These are phyloP conservation scores for Ecdyonurus torrentis DNA, from an alignment of 2,888 invertebrate species.

Conservation along the genomic window DNA sequence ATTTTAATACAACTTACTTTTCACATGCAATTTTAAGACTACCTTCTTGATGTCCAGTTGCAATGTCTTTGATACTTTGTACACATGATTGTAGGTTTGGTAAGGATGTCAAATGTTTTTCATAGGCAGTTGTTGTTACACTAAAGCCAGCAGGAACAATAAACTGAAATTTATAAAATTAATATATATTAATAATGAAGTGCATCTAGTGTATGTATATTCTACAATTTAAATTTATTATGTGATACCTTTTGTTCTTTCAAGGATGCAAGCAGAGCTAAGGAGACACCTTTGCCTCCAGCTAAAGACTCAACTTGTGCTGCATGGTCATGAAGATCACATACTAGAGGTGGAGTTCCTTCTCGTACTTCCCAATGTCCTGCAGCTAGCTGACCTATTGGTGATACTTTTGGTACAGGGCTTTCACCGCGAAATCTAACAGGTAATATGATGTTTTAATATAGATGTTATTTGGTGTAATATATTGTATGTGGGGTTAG, in stretches of 20 bases:
- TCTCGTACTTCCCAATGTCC: neutral
- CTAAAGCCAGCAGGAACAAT: slow-evolving; percentile 53
- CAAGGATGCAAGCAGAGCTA: slow-evolving; percentile 40
- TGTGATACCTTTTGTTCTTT: slow-evolving; percentile 27
- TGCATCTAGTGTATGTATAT: no score
- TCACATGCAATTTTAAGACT: slow-evolving; percentile 35
- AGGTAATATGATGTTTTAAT: no score
- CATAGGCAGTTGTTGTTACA: slow-evolving; percentile 43
- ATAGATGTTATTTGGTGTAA: no score
- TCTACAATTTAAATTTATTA: no score
- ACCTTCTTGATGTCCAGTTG: slow-evolving; percentile 27
- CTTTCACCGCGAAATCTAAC: neutral
- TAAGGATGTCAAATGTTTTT: slow-evolving; percentile 35
- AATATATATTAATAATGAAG: slow-evolving; percentile 4
- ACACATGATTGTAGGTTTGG: slow-evolving; percentile 31
- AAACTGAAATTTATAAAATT: slow-evolving; percentile 23
- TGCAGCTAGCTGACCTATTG: neutral
- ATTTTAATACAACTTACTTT: slow-evolving; percentile 20
- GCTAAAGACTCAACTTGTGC: slow-evolving; percentile 30
- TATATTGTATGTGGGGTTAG: no score
- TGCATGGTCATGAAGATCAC: neutral
- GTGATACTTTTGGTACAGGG: neutral
- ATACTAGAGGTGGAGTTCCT: neutral
- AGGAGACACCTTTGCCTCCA: slow-evolving; percentile 65
- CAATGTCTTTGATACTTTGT: slow-evolving; percentile 27